phyloP scores from a whole-genome alignment of 2,113 vertebrate genomes.

The Pedionomus torquatus region DNA sequence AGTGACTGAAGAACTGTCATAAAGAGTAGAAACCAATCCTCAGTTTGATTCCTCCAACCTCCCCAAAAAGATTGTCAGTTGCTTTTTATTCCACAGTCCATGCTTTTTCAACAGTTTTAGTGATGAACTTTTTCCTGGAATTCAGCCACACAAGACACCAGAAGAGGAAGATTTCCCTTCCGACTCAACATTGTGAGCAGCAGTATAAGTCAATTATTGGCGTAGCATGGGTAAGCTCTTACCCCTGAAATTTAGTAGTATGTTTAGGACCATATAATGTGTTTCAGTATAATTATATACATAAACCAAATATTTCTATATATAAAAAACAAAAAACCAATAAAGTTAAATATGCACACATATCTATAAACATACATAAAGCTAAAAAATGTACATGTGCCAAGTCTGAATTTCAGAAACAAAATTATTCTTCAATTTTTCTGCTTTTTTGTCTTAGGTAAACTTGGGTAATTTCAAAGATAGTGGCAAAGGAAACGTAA shows the following conservation, averaged over 20 bases:
- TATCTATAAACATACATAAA: background rate
- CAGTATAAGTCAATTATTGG: background rate
- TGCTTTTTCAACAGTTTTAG: background rate
- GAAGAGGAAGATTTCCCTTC: background rate
- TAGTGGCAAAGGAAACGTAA: background rate
- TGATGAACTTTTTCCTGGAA: background rate
- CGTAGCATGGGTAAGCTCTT: background rate
- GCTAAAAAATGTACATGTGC: background rate
- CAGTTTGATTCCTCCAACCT: background rate
- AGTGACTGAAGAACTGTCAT: background rate
- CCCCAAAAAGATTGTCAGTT: background rate
- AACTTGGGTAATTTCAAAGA: background rate
- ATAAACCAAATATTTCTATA: background rate
- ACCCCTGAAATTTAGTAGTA: background rate
- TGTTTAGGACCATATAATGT: background rate
- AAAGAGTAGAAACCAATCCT: background rate
- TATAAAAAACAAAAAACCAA: background rate
- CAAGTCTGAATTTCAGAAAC: conserved; percentile 24
- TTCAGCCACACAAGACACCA: background rate
- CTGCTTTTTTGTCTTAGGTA: background rate
- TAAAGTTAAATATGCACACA: background rate
- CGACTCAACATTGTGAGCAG: background rate
- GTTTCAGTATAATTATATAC: background rate
- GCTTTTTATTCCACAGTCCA: background rate
- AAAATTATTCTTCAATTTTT: background rate